Base-by-base conservation (phyloP, 2,113 vertebrate genomes). In the Edolisoma coerulescens region DNA sequence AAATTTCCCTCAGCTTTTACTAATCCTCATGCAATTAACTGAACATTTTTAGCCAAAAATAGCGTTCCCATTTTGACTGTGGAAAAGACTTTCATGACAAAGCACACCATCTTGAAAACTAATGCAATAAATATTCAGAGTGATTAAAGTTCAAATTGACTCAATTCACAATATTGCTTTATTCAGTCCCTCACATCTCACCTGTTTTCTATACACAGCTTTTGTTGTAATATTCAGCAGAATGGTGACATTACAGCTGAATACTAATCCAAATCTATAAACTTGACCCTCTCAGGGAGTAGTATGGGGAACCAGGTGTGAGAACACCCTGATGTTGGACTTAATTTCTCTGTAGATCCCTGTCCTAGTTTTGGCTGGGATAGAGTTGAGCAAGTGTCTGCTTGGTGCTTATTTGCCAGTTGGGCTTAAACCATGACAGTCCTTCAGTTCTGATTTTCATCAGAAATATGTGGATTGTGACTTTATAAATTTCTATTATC, bases 41-140 rank as follows among this genome's bases (percentile, higher is more conserved):
- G 69, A 71, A 89, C 6, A 63, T 28, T 89, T 92, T 69, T 50
- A 87, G 27, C 13, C 26, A 87, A 87, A 94, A 76, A 65, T 49
- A 82, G 3, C 7, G 26, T 89, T 85, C 56, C 6, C 2, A 28
- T 68, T 89, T 79, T 78, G 20, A 57, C 32, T 41, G 13, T 47
- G 59, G 37, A 74, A 67, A 77, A 89, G 35, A 45, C 27, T 71
- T 74, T 16, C 30, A 47, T 39, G 57, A 69, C 44, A 84, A 89
- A 91, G 16, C 14, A 65, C 19, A 49, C 54, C 3, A 52, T 71
- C 89, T 39, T 84, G 81, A 76, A 89, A 85, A 79, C 5, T 30
- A 33, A 33, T 21, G 10, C 8, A 83, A 61, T 56, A 49, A 30
- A 13, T 76, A 50, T 45, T 75, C 41, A 78, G 65, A 88, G 52